Evolutionary conservation across 2,797 vertebrate species (phyloP).

Genomic region (Cygnus olor): DNA sequence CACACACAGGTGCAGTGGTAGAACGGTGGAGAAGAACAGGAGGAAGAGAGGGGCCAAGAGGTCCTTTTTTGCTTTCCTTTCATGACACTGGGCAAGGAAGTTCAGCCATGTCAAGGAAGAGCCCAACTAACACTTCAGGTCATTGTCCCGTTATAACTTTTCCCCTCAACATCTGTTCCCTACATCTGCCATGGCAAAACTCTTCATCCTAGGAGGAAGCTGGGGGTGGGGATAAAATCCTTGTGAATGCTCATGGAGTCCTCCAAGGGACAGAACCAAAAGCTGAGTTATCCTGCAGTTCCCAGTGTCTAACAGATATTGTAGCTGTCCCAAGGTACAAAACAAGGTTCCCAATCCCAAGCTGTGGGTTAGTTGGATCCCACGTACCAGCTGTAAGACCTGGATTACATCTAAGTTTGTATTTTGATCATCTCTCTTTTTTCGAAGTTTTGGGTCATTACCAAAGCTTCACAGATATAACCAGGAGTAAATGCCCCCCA

Average conservation of each 20-base stretch:
- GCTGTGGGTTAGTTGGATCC: not conserved
- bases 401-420: not conserved
- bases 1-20: not conserved
- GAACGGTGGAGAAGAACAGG: not conserved
- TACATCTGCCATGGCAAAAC: constrained; percentile 46
- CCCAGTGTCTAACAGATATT: not conserved
- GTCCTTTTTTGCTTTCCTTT: not conserved
- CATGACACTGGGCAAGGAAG: not conserved
- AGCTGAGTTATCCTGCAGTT: not conserved
- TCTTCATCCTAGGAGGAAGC: constrained; percentile 41
- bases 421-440: not conserved
- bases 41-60: not conserved
- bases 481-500: not conserved
- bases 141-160: constrained; percentile 19
- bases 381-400: not conserved
- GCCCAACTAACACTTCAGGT: constrained; percentile 25
- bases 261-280: not conserved
- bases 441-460: not conserved
- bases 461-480: not conserved
- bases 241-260: not conserved
- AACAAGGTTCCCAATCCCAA: not conserved
- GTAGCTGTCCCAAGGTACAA: not conserved
- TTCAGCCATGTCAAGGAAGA: not conserved
- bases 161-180: constrained; percentile 59
- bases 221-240: constrained; percentile 52